These are phyloP conservation scores for Neodiprion pinetum DNA, from an alignment of 1,140 invertebrate genomes.

Conservation along the genomic window DNA sequence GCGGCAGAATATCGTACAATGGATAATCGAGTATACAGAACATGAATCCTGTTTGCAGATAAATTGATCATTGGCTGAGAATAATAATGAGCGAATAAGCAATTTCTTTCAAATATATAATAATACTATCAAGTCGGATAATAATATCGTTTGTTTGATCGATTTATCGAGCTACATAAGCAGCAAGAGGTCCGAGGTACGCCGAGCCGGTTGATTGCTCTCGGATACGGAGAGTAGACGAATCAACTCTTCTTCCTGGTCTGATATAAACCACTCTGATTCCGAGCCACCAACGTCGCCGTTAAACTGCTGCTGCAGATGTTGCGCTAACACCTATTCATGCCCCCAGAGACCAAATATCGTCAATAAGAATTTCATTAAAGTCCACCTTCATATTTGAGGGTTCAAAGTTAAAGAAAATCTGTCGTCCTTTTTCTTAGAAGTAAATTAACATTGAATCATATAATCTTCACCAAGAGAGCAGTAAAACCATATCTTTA, in stretches of 20 bases:
- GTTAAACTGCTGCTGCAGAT: conserved; percentile 55
- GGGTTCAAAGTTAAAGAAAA: too few species aligned
- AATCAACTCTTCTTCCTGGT: conserved; percentile 83
- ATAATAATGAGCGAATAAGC: not conserved
- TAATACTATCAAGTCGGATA: not conserved
- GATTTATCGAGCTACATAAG: conserved; percentile 43
- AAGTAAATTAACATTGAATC: too few species aligned
- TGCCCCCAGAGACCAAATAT: conserved; percentile 51
- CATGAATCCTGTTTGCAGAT: too few species aligned
- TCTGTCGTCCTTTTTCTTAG: too few species aligned
- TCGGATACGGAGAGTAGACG: conserved; percentile 65
- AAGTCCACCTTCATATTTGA: conserved; percentile 45
- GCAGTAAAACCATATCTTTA: not conserved
- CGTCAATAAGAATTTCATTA: conserved; percentile 51
- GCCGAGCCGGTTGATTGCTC: conserved; percentile 52
- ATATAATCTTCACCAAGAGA: not conserved
- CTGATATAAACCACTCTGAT: conserved; percentile 78
- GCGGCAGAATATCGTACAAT: too few species aligned
- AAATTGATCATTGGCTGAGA: too few species aligned
- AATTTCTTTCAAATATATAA: conserved; percentile 2
- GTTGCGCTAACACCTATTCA: conserved; percentile 56
- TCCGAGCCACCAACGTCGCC: conserved; percentile 68
- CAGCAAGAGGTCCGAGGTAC: conserved; percentile 58
- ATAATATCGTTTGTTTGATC: not conserved
- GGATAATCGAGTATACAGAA: too few species aligned